phyloP scores from a whole-genome alignment of 2,888 invertebrate species.

The Orgyia antiqua region DNA sequence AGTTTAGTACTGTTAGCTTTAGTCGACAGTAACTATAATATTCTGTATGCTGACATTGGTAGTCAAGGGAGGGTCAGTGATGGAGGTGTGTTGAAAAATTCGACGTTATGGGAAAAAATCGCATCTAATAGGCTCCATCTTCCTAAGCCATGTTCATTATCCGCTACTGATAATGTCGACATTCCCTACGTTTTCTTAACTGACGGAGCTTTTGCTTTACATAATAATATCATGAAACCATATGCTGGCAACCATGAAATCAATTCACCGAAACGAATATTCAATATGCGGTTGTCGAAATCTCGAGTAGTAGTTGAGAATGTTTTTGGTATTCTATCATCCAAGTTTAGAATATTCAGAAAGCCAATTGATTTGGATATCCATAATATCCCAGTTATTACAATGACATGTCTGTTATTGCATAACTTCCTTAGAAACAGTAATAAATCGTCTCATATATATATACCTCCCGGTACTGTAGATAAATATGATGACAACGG shows the following conservation, averaged over 20 bases:
- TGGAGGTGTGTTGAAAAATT: slow-evolving; percentile 2
- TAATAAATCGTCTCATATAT: slow-evolving; percentile 6
- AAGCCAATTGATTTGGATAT: slow-evolving; percentile 25
- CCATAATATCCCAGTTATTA: slow-evolving; percentile 19
- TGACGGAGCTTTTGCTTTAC: slow-evolving; percentile 25
- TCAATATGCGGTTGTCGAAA: slow-evolving; percentile 18
- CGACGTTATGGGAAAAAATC: slow-evolving; percentile 18
- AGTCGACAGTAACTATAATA: slow-evolving; percentile 9
- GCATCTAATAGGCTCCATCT: slow-evolving; percentile 18
- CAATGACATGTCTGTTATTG: slow-evolving; percentile 30
- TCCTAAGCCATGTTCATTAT: slow-evolving; percentile 19
- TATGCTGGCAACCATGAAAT: slow-evolving; percentile 24
- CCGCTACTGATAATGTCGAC: slow-evolving; percentile 14
- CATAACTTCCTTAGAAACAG: slow-evolving; percentile 19
- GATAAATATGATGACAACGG: slow-evolving; percentile 15
- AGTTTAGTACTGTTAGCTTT: slow-evolving; percentile 11
- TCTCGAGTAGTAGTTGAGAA: slow-evolving; percentile 22
- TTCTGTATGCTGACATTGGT: background rate
- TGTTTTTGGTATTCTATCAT: slow-evolving; percentile 20
- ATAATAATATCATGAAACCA: slow-evolving; percentile 28
- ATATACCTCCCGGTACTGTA: slow-evolving; percentile 19
- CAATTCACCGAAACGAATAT: slow-evolving; percentile 18
- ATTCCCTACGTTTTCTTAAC: slow-evolving; percentile 29
- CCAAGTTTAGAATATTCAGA: slow-evolving; percentile 28
- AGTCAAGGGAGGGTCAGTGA: slow-evolving; percentile 2